Conservation (phyloP, 2,888 invertebrate species). For the Alviniconcha strummeri region DNA sequence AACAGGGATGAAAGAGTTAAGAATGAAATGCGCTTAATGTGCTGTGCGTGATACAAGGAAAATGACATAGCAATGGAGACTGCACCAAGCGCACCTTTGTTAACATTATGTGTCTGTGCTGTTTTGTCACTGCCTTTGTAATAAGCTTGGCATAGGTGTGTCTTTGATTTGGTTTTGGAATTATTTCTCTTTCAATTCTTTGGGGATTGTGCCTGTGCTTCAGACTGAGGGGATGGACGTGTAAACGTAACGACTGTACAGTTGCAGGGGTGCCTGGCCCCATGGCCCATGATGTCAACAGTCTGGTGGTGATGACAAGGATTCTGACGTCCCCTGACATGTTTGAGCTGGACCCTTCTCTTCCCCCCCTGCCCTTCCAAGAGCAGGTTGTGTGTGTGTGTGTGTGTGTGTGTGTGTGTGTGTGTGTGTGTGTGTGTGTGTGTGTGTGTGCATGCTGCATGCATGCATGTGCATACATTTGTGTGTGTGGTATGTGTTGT, state of each 20-base stretch:
- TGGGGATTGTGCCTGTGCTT: too few species aligned
- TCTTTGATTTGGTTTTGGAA: too few species aligned
- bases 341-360: conserved; percentile 60
- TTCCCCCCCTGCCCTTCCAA: conserved; percentile 67
- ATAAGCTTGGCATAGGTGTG: too few species aligned
- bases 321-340: conserved; percentile 60
- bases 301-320: conserved; percentile 57
- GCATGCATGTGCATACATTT: not conserved
- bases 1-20: too few species aligned
- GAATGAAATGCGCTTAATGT: too few species aligned
- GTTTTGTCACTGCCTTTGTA: too few species aligned
- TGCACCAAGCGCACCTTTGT: too few species aligned
- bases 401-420: not conserved
- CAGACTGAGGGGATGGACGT: too few species aligned
- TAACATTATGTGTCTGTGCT: too few species aligned
- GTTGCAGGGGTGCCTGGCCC: conserved; percentile 67
- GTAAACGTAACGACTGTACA: conserved; percentile 23
- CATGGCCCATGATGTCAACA: conserved; percentile 67
- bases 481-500: not conserved
- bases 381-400: conserved; percentile 55
- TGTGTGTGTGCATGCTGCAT: not conserved
- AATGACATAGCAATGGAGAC: too few species aligned
- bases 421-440: not conserved
- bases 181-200: too few species aligned
- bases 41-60: too few species aligned